A percentile compares a stretch with the other conserved stretches of the same genome.
Evolutionary conservation across 2,113 vertebrate genomes (phyloP).

Genomic region (Cryptoleucopteryx plumbea): DNA sequence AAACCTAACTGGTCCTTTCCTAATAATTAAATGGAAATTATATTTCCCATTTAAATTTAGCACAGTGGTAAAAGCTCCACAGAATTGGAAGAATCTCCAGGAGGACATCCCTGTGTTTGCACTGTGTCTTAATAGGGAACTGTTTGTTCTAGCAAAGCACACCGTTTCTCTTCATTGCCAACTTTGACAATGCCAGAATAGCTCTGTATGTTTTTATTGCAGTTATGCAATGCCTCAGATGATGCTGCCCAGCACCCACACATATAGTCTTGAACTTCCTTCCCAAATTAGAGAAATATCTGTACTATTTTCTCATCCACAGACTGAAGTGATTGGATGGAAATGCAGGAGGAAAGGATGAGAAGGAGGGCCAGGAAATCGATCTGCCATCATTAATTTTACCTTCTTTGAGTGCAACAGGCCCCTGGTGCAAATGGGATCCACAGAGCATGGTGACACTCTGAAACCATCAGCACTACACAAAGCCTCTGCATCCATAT

Average conservation of each 20-base stretch:
- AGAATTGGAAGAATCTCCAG: not conserved
- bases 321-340: not conserved
- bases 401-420: not conserved
- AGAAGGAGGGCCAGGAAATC: not conserved
- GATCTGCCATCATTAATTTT: not conserved
- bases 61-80: not conserved
- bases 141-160: constrained; percentile 11
- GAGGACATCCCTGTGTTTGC: not conserved
- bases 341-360: not conserved
- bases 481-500: not conserved
- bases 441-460: not conserved
- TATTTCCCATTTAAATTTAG: not conserved
- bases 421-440: not conserved
- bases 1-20: not conserved
- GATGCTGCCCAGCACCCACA: not conserved
- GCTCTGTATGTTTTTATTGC: not conserved
- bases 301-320: not conserved
- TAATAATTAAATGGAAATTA: not conserved
- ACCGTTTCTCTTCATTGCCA: not conserved
- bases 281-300: not conserved
- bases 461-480: not conserved
- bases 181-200: not conserved
- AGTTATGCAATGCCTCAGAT: not conserved
- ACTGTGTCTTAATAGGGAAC: not conserved
- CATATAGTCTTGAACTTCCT: not conserved